Conservation (phyloP, 2,888 invertebrate species). For the Melolontha melolontha region DNA sequence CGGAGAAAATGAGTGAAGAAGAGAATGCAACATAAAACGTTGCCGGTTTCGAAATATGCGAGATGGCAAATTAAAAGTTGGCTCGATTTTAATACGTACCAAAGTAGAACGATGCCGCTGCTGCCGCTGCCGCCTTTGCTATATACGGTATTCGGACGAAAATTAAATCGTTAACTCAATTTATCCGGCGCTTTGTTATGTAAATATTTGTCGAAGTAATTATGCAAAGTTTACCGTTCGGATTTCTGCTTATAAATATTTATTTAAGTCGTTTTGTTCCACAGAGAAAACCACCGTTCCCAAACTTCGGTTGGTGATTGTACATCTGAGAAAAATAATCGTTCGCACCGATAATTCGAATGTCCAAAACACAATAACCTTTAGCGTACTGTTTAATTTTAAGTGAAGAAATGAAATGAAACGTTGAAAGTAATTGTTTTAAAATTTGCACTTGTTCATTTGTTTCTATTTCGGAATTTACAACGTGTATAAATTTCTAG, state of each 20-base stretch:
- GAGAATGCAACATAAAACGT: not conserved
- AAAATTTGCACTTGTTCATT: no score
- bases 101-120: slow-evolving; percentile 20
- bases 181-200: slow-evolving; percentile 41
- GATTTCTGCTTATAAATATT: slow-evolving; percentile 45
- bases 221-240: slow-evolving; percentile 42
- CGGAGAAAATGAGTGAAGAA: not conserved
- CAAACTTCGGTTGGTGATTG: no score
- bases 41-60: slow-evolving; percentile 4
- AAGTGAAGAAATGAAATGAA: no score
- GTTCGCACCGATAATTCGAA: no score
- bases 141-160: slow-evolving; percentile 23
- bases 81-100: slow-evolving; percentile 21
- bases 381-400: no score
- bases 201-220: slow-evolving; percentile 41
- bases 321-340: no score
- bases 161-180: slow-evolving; percentile 38
- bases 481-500: no score
- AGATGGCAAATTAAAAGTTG: slow-evolving; percentile 21
- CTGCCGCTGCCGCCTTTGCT: slow-evolving; percentile 1
- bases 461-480: no score
- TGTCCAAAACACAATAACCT: no score
- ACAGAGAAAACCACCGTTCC: slow-evolving; percentile 15
- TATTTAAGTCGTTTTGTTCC: slow-evolving; percentile 34
- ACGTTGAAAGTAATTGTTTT: no score